Evolutionary conservation across 1,140 invertebrate genomes (phyloP).

Genomic region (Panonychus citri): DNA sequence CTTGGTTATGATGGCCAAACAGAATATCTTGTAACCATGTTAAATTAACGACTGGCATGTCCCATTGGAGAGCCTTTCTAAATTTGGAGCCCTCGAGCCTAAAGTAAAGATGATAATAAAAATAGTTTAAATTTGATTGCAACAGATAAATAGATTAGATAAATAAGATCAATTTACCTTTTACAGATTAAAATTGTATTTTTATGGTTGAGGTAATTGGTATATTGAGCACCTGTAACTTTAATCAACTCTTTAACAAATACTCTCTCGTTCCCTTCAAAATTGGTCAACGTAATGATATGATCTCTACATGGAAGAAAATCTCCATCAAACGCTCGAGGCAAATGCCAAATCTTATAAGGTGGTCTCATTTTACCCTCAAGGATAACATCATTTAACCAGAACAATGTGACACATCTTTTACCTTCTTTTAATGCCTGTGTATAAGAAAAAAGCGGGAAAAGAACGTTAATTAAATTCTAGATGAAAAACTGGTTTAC

Average conservation of each 20-base stretch:
- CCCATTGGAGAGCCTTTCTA: conserved; percentile 67
- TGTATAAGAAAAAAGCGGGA: conserved; percentile 8
- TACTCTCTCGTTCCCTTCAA: conserved; percentile 52
- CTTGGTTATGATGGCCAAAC: conserved; percentile 54
- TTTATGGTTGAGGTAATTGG: conserved; percentile 19
- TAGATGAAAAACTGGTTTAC: no score
- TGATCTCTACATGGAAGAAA: conserved; percentile 29
- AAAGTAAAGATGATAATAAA: no score
- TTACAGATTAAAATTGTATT: conserved; percentile 33
- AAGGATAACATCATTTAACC: conserved; percentile 69
- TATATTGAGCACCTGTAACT: not conserved
- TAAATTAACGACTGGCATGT: conserved; percentile 56
- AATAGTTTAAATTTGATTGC: conserved; percentile 8
- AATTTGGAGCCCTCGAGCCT: conserved; percentile 54
- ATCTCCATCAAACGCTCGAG: conserved; percentile 41
- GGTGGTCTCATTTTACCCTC: conserved; percentile 64
- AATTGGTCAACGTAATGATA: conserved; percentile 55
- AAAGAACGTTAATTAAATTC: not conserved
- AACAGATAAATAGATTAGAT: conserved; percentile 6
- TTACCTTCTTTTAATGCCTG: conserved; percentile 50
- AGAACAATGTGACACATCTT: conserved; percentile 73
- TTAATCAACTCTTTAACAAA: conserved; percentile 30
- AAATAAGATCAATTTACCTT: conserved; percentile 21
- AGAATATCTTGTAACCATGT: conserved; percentile 81
- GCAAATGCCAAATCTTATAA: conserved; percentile 73